Base-by-base conservation (phyloP, 2,888 invertebrate genomes). In the Melikaiella ostensackeni region DNA sequence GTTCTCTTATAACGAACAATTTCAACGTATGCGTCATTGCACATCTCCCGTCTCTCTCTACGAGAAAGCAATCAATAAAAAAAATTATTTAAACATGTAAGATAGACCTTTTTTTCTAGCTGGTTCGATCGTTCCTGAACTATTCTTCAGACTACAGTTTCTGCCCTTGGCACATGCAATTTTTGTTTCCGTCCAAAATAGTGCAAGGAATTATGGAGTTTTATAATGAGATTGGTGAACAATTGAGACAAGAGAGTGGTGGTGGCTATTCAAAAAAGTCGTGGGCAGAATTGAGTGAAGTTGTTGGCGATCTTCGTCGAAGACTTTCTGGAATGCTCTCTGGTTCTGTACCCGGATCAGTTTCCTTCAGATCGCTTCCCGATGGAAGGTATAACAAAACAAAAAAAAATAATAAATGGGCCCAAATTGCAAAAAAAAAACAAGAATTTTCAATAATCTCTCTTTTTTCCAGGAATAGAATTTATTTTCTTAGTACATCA, bases 401-500 rank as follows among this genome's bases (percentile, higher is more conserved):
- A 30, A 30, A 30, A 30, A 2, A 0, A 4, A 30, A 30, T 0
- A 35, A 35, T 8, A 0, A 35, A 38, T 38, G 13, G 13, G 38
- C 4, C 38, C 13, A 38, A 38, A 13, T 38, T 38, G 38, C 2
- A 30, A 21, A 30, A 55, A 75, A 50, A 2, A 21, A 8, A 27
- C n/a, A 63, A 63, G 33, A 19, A 19, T 66, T 27, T 19, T 4
- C 8, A 46, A 66, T 11, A n/a, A 35, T n/a, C 4, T 64, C 11
- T 16, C 2, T 62, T 21, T 75, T 75, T 86, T 84, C 6, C 73
- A 94, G 96, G 84, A 96, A 95, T 16, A 94, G 98, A 87, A 95
- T 98, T 86, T 98, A 98, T 91, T 98, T 98, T 91, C 93, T 98
- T 80, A 96, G 97, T 84, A 96, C 96, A 30, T 97, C 97, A 0